phyloP scores from a whole-genome alignment of 53 echinoderm and acorn worm genomes.

The Apostichopus leukothele region DNA sequence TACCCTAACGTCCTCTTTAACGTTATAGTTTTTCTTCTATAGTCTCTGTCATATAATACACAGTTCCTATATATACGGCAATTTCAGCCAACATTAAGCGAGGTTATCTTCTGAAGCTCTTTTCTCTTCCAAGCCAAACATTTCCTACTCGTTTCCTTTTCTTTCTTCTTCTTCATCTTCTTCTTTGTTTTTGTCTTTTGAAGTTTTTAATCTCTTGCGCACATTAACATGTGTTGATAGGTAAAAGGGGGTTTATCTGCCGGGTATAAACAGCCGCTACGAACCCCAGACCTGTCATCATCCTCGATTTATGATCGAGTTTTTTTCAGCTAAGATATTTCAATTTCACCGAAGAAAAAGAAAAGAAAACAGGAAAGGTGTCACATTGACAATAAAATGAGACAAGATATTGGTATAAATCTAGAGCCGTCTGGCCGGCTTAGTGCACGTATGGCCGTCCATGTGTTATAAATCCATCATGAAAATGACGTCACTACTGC shows the following conservation, averaged over 20 bases:
- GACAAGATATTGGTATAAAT: neutral
- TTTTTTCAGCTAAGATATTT: conserved; percentile 11
- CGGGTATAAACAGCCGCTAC: conserved; percentile 11
- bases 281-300: conserved; percentile 29
- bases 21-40: neutral
- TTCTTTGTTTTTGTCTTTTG: neutral
- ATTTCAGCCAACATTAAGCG: neutral
- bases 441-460: neutral
- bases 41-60: neutral
- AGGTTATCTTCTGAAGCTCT: neutral
- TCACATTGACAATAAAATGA: neutral
- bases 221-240: conserved; percentile 39
- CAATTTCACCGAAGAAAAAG: neutral
- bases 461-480: no score
- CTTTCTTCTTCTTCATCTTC: neutral
- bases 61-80: neutral
- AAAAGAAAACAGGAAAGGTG: neutral
- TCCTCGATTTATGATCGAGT: conserved; percentile 23
- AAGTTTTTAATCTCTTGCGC: neutral
- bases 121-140: neutral
- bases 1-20: no score
- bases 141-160: neutral
- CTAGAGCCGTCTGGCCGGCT: neutral
- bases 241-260: neutral
- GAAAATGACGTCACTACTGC: no score